phyloP scores from a whole-genome alignment of 2,797 vertebrate genomes.

The Enteromius mattozi region DNA sequence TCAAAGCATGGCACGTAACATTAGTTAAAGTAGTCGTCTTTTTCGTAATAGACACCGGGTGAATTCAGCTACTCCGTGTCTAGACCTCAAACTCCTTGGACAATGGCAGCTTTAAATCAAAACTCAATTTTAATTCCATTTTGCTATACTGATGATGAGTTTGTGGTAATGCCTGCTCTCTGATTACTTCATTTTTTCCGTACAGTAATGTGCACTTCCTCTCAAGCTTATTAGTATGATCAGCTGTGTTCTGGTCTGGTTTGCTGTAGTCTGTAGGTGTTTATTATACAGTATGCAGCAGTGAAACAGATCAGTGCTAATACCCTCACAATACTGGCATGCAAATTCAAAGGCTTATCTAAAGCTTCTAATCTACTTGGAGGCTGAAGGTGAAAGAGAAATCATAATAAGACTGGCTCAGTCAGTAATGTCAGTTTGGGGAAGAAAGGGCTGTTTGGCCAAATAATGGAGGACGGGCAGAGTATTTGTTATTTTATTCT shows the following conservation, averaged over 20 bases:
- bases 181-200: not conserved
- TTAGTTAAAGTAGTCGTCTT: constrained; percentile 17
- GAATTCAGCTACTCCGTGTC: not conserved
- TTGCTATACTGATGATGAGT: not conserved
- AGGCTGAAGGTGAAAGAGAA: not conserved
- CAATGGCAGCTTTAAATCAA: constrained; percentile 17
- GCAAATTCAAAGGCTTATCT: constrained; percentile 12
- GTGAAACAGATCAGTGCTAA: constrained; percentile 20
- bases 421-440: not conserved
- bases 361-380: constrained; percentile 20
- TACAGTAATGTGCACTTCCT: not conserved
- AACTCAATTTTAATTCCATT: constrained; percentile 2
- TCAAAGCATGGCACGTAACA: not conserved
- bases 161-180: not conserved
- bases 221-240: not conserved
- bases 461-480: too few species aligned
- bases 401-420: not conserved
- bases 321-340: not conserved
- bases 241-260: not conserved
- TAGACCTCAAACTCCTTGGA: not conserved
- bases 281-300: not conserved
- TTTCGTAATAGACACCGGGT: not conserved
- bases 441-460: not conserved
- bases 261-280: constrained; percentile 12
- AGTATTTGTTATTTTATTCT: not conserved